These are phyloP conservation scores for Calosoma granatense DNA, from an alignment of 1,140 invertebrate species.

Conservation along the genomic window DNA sequence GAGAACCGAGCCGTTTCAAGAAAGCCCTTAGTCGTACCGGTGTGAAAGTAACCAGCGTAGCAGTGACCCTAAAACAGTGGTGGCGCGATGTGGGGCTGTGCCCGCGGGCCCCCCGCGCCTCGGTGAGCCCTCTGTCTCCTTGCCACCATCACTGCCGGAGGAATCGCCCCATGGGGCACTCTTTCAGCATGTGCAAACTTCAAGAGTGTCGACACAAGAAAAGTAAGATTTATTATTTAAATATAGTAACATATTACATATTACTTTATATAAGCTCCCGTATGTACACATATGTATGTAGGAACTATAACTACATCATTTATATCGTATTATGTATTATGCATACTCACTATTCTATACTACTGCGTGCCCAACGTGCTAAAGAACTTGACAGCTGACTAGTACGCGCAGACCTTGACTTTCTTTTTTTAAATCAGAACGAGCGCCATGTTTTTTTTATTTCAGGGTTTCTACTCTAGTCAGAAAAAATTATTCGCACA, in stretches of 20 bases:
- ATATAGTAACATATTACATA: neutral
- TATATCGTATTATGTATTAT: neutral
- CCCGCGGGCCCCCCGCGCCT: constrained; percentile 27
- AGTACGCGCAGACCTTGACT: neutral
- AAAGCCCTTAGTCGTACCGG: constrained; percentile 11
- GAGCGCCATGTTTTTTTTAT: neutral
- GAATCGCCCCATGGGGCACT: constrained; percentile 31
- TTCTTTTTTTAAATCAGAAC: neutral
- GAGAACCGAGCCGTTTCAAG: neutral
- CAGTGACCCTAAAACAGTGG: constrained; percentile 34
- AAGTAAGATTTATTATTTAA: constrained; percentile 25
- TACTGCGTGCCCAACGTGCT: too few relatives aligned
- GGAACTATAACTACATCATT: neutral
- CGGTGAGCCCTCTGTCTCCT: constrained; percentile 19
- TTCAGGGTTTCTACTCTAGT: neutral
- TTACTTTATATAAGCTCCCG: neutral
- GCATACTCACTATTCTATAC: neutral
- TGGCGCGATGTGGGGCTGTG: constrained; percentile 36
- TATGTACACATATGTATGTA: neutral
- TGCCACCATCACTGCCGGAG: constrained; percentile 10
- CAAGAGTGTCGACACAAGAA: constrained; percentile 33
- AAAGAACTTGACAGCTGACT: too few relatives aligned
- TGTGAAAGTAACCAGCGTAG: constrained; percentile 30
- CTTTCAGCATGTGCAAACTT: constrained; percentile 35
- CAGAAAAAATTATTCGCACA: neutral